Percentiles rank a stretch among this genome's conserved stretches.
These are phyloP conservation scores for Picathartes gymnocephalus DNA, from an alignment of 2,113 vertebrate species.

Conservation along the genomic window DNA sequence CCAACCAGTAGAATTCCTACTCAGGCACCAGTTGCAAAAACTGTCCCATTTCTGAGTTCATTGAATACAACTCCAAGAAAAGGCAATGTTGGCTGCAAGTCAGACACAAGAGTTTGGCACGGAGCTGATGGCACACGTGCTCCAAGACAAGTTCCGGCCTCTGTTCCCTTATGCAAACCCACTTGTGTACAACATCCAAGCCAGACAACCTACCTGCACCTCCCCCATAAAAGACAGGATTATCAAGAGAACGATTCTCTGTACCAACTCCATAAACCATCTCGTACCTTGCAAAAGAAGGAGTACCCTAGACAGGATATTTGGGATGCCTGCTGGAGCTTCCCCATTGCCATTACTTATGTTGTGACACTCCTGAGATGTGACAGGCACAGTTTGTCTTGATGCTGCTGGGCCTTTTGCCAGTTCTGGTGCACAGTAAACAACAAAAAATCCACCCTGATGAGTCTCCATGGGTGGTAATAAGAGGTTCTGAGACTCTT, in stretches of 20 bases:
- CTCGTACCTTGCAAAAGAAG: background rate
- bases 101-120: background rate
- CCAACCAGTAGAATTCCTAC: background rate
- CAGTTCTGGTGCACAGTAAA: background rate
- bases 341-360: background rate
- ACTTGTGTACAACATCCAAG: background rate
- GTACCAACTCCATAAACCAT: background rate
- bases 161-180: background rate
- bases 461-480: background rate
- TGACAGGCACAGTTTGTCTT: background rate
- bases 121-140: rapidly evolving
- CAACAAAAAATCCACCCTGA: background rate
- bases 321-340: background rate
- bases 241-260: background rate
- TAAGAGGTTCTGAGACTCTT: background rate
- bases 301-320: background rate
- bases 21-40: background rate
- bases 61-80: background rate
- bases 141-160: background rate
- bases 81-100: background rate
- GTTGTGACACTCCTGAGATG: background rate
- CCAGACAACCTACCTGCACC: background rate
- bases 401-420: background rate
- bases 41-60: background rate
- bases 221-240: background rate